Conservation (phyloP, 1,140 invertebrate genomes). For the Phenacoccus solenopsis region DNA sequence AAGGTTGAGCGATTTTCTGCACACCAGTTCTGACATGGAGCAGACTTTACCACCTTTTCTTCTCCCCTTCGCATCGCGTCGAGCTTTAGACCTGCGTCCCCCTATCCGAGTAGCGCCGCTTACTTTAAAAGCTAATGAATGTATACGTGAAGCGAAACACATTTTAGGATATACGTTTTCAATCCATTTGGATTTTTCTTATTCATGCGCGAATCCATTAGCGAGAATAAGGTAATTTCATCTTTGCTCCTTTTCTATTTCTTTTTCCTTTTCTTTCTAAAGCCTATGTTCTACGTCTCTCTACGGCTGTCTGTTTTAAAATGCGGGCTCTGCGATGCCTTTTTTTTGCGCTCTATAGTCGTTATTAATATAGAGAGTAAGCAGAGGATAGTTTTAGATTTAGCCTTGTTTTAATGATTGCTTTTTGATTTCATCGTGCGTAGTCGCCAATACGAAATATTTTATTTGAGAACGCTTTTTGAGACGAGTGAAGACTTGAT, state of each 20-base stretch:
- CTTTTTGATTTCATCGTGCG: no score
- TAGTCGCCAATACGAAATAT: no score
- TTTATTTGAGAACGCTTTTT: no score
- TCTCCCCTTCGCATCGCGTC: not conserved
- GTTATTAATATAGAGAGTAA: not conserved
- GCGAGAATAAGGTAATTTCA: constrained; percentile 17
- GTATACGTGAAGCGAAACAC: constrained; percentile 14
- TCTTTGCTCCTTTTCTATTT: constrained; percentile 8
- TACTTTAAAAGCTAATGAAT: constrained; percentile 18
- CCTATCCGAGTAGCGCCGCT: constrained; percentile 1
- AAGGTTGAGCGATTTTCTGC: constrained; percentile 13
- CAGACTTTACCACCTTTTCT: constrained; percentile 3
- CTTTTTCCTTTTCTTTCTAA: constrained; percentile 4
- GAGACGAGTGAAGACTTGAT: no score
- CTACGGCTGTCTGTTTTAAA: not conserved
- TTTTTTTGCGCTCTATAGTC: no score
- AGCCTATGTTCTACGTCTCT: not conserved
- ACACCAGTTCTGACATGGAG: constrained; percentile 10
- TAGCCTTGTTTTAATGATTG: not conserved
- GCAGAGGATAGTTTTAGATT: not conserved
- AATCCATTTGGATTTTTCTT: constrained; percentile 18
- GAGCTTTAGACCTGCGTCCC: not conserved
- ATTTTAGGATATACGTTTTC: constrained; percentile 17
- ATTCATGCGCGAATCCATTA: constrained; percentile 14
- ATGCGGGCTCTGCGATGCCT: not conserved